Evolutionary conservation across 2,113 vertebrate species (phyloP).

Genomic region (Hippotragus niger): DNA sequence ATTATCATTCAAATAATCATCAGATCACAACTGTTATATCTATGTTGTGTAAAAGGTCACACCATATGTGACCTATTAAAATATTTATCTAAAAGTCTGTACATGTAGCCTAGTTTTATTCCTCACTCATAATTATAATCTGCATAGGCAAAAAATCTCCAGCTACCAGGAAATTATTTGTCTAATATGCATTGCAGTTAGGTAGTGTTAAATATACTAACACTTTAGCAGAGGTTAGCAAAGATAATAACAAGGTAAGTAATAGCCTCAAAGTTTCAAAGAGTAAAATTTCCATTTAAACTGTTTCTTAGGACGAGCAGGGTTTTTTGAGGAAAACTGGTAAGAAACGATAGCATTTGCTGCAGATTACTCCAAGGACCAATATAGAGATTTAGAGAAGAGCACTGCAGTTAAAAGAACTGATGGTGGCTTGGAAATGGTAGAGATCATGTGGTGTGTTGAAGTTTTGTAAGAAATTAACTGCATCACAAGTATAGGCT

Average conservation of each 20-base stretch:
- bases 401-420: accelerated
- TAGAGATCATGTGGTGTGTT: background rate
- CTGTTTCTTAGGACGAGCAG: background rate
- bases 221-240: background rate
- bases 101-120: background rate
- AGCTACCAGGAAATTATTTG: background rate
- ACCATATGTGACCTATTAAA: background rate
- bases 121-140: background rate
- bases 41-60: background rate
- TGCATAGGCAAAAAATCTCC: background rate
- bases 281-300: background rate
- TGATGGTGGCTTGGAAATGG: background rate
- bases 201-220: background rate
- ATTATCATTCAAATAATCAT: background rate
- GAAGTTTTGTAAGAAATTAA: background rate
- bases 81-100: background rate
- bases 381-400: background rate
- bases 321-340: background rate
- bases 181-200: background rate
- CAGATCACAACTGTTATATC: background rate
- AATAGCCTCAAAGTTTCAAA: background rate
- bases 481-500: background rate
- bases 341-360: background rate
- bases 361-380: background rate
- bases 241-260: background rate